Evolutionary conservation across 2,888 invertebrate species (phyloP), one percentile per base, ranked within the genome.

Genomic region (Caenorhabditis japonica): DNA sequence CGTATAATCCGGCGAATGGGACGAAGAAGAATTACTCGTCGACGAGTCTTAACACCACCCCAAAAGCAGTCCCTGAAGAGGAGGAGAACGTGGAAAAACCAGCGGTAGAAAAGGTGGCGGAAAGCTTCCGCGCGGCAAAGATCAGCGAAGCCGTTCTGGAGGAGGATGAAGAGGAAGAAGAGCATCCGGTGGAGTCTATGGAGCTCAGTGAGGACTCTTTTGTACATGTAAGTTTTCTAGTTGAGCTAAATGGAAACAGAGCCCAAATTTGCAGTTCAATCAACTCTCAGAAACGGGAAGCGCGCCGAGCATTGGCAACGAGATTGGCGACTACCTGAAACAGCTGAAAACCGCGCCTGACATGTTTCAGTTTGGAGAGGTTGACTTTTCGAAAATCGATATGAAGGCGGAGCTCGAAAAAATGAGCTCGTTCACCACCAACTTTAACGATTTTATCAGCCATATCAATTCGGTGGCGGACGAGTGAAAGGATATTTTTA

Each of bases 141-240:
- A 56, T 55, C 13, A 56, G 61, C 5, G 53, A 53, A 49, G 56
- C 38, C 4, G 43, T 44, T 10, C n/a, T 52, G 1, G 60, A 69
- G 25, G 60, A 62, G 13, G 71, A 71, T 23, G 62, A 64, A n/a
- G 70, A 19, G 10, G 30, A 56, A 4, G 61, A 62, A 46, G 60
- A 60, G 27, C 17, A 47, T 17, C 60, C 55, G 17, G 13, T 51
- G n/a, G 59, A 72, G 30, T 58, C 61, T 4, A 76, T 77, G 76
- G 72, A 74, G 52, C 64, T 74, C 21, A 81, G 81, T 38, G 79
- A 81, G 44, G 79, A 80, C 51, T 79, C 79, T 15, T 81, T 77
- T 68, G 81, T 81, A 4, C 77, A 81, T 52, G 81, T 81, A 23
- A 66, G 59, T 17, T 25, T 19, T 17, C n/a, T 25, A 23, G 2